phyloP scores from a whole-genome alignment of 2,797 vertebrate genomes.

The Rhinella marina region DNA sequence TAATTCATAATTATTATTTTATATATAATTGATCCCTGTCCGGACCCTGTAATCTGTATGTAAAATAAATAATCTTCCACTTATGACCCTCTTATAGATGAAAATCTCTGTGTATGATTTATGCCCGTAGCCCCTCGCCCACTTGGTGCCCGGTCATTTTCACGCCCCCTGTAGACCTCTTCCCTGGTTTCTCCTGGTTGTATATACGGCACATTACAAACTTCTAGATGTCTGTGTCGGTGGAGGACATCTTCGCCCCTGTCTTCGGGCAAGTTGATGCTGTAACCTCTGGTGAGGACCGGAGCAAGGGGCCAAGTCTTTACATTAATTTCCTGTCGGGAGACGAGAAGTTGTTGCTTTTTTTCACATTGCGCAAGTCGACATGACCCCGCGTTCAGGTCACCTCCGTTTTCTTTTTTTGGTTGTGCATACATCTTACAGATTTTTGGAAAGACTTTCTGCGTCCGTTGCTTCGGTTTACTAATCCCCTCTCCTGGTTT shows the following conservation, averaged over 20 bases:
- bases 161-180: not conserved
- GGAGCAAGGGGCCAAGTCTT: not conserved
- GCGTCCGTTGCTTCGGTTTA: not conserved
- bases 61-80: too few relatives aligned
- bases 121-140: too few relatives aligned
- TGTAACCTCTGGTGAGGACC: not conserved
- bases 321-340: constrained; percentile 31
- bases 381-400: constrained; percentile 44
- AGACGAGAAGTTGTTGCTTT: constrained; percentile 20
- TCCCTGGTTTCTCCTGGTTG: too few relatives aligned
- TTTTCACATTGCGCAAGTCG: constrained; percentile 31
- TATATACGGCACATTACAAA: not conserved
- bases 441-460: not conserved
- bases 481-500: not conserved
- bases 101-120: not conserved
- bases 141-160: not conserved
- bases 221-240: not conserved
- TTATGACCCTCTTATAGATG: not conserved
- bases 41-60: too few relatives aligned
- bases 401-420: constrained; percentile 1
- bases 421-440: not conserved
- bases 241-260: not conserved
- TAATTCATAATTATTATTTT: too few relatives aligned
- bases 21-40: too few relatives aligned
- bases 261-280: not conserved